Percentiles rank a stretch among this genome's conserved stretches.
These are phyloP conservation scores for Apis mellifera DNA, from an alignment of 1,140 invertebrate genomes.

Conservation along the genomic window DNA sequence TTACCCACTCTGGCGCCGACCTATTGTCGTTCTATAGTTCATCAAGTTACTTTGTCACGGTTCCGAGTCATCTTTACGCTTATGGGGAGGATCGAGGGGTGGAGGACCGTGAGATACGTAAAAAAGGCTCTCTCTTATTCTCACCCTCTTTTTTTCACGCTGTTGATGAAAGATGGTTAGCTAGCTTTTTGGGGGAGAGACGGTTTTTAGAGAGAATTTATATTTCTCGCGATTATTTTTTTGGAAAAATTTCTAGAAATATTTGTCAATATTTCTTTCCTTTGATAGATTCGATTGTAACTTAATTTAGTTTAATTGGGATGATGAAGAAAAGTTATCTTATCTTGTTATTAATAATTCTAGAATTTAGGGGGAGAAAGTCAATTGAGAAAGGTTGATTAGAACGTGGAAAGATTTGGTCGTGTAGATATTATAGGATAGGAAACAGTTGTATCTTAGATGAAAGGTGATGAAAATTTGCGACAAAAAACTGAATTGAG, in stretches of 20 bases:
- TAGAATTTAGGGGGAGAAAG: no score
- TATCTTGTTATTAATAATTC: no score
- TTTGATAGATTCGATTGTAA: no score
- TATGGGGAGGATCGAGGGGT: neutral
- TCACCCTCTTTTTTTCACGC: neutral
- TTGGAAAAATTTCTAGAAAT: no score
- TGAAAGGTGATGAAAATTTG: no score
- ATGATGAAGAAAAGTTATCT: no score
- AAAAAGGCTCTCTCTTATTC: neutral
- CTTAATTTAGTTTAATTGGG: no score
- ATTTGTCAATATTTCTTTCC: no score
- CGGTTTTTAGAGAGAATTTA: no score
- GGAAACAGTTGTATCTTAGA: neutral
- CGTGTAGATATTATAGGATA: neutral
- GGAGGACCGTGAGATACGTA: conserved; percentile 17
- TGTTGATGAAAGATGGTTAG: neutral
- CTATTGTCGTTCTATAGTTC: conserved; percentile 38
- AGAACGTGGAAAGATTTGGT: no score
- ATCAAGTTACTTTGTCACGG: conserved; percentile 58
- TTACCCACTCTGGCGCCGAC: conserved; percentile 54
- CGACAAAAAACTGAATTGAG: neutral
- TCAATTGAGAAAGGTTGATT: no score
- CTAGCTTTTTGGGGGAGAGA: neutral
- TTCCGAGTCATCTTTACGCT: conserved; percentile 15
- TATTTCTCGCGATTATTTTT: no score